phyloP scores from a whole-genome alignment of 2,797 vertebrate species.

The Liasis olivaceus region DNA sequence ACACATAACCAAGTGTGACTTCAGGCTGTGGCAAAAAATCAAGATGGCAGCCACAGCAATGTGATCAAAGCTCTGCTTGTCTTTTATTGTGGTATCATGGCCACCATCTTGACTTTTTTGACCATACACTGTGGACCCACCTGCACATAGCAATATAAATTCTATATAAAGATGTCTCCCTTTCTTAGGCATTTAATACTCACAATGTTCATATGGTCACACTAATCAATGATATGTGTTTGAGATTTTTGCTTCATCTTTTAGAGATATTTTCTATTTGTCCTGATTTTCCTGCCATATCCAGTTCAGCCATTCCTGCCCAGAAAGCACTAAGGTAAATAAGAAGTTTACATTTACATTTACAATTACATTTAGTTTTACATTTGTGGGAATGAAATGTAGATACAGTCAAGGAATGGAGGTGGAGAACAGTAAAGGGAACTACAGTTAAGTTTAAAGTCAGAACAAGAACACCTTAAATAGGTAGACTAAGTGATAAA shows the following conservation, averaged over 20 bases:
- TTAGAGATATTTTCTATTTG: background rate
- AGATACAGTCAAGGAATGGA: slow-evolving; percentile 28
- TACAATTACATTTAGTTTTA: slow-evolving; percentile 8
- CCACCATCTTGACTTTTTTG: background rate
- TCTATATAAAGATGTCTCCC: background rate
- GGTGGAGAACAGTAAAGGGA: background rate
- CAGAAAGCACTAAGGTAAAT: slow-evolving; percentile 44
- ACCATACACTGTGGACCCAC: background rate
- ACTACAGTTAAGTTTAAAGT: too few relatives aligned
- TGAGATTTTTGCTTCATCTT: background rate
- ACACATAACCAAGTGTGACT: background rate
- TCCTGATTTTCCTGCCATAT: slow-evolving; percentile 24
- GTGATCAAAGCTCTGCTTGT: background rate
- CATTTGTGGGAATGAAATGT: slow-evolving; percentile 45
- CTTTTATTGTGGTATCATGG: background rate
- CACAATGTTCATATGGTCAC: background rate
- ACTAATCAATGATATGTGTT: background rate
- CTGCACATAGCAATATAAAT: background rate
- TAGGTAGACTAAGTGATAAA: slow-evolving; percentile 6
- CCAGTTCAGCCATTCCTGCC: slow-evolving; percentile 47
- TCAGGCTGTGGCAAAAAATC: background rate
- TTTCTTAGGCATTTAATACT: background rate
- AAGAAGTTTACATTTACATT: background rate
- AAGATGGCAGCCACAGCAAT: background rate
- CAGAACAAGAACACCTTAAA: background rate